These are phyloP conservation scores for Gasterosteus aculeatus DNA, from an alignment of 2,113 vertebrate genomes.

Conservation along the genomic window DNA sequence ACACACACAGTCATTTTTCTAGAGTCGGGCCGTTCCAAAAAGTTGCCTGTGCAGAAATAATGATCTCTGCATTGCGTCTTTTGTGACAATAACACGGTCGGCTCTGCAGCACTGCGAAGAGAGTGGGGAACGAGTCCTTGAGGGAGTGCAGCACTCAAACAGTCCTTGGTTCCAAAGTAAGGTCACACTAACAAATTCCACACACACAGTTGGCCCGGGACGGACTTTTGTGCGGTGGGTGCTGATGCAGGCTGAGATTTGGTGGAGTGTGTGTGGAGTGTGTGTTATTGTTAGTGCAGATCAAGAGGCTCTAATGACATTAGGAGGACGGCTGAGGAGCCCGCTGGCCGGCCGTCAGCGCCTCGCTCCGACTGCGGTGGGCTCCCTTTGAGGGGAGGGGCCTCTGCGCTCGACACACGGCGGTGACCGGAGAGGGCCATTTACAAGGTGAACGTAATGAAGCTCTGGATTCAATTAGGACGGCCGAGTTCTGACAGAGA, in stretches of 20 bases:
- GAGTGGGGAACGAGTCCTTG: slow-evolving; percentile 34
- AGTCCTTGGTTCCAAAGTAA: slow-evolving; percentile 58
- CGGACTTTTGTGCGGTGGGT: slow-evolving; percentile 35
- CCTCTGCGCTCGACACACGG: slow-evolving; percentile 10
- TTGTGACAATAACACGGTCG: slow-evolving; percentile 23
- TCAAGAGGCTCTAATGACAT: slow-evolving; percentile 73
- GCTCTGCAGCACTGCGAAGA: slow-evolving; percentile 6
- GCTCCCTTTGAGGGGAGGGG: slow-evolving; percentile 55
- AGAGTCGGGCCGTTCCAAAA: slow-evolving; percentile 1
- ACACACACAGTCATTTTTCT: slow-evolving; percentile 19
- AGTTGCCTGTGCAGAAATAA: slow-evolving; percentile 30
- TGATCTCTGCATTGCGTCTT: slow-evolving; percentile 36
- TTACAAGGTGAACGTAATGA: slow-evolving; percentile 59
- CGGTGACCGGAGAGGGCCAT: slow-evolving; percentile 19
- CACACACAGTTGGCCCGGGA: slow-evolving; percentile 29
- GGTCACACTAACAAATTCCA: slow-evolving; percentile 45
- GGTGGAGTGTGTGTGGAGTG: slow-evolving; percentile 51
- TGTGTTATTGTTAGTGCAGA: slow-evolving; percentile 63
- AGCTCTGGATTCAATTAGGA: slow-evolving; percentile 59
- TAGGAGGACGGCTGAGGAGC: slow-evolving; percentile 66
- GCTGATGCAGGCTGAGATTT: slow-evolving; percentile 57
- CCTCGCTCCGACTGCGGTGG: slow-evolving; percentile 26
- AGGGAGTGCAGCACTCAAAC: slow-evolving; percentile 37
- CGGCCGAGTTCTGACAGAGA: slow-evolving; percentile 27
- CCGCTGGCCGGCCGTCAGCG: slow-evolving; percentile 50